A percentile compares a stretch with the other conserved stretches of the same genome.
Conservation (phyloP, 2,113 vertebrate species). For the Pelvicachromis taeniatus region DNA sequence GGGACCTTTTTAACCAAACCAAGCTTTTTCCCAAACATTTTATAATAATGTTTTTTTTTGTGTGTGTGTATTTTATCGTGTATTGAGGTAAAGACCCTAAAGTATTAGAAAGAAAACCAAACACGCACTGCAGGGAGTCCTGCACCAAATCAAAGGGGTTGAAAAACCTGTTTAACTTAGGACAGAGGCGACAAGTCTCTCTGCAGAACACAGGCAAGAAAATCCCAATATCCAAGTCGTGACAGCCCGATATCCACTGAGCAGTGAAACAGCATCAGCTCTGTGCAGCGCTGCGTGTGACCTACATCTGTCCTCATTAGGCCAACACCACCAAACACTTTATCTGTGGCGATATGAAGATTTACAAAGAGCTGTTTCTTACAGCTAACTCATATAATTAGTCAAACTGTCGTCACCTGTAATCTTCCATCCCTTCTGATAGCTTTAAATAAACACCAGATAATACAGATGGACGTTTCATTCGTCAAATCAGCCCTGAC, state of each 20-base stretch:
- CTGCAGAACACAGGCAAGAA: not conserved
- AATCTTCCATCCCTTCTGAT: not conserved
- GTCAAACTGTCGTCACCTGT: not conserved
- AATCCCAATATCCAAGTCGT: not conserved
- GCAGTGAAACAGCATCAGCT: not conserved
- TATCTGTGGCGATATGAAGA: not conserved
- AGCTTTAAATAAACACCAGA: not conserved
- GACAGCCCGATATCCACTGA: not conserved
- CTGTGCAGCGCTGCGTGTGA: not conserved
- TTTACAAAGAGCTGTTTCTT: not conserved
- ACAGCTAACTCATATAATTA: not conserved
- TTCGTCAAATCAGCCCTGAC: not conserved
- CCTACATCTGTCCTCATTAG: not conserved
- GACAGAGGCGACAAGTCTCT: not conserved
- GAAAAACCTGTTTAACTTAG: not conserved
- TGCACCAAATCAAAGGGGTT: not conserved
- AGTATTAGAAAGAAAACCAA: not conserved
- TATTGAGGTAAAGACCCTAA: not conserved
- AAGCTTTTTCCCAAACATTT: not conserved
- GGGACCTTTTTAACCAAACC: not conserved
- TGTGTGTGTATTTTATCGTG: not conserved
- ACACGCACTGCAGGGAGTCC: not conserved
- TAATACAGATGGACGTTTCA: not conserved
- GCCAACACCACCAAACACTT: not conserved
- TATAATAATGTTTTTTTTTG: not conserved